Evolutionary conservation across 2,888 invertebrate species (phyloP).

Genomic region (Dolichopus griseipennis): DNA sequence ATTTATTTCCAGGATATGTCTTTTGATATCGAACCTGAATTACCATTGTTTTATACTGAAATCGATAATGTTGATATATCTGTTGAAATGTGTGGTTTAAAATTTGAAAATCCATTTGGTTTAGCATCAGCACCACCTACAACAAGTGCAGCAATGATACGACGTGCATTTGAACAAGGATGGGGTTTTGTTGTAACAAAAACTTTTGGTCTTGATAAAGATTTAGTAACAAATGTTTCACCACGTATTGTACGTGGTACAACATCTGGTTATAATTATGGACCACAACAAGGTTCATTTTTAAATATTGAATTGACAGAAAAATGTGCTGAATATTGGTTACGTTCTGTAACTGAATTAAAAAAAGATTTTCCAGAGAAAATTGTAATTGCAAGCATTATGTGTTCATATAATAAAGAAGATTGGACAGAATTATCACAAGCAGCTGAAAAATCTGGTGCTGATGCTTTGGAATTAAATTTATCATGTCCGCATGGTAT

Average conservation of each 20-base stretch:
- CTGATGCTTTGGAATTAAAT: constrained; percentile 93
- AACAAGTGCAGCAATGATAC: constrained; percentile 89
- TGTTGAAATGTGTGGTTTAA: constrained; percentile 85
- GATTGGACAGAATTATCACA: constrained; percentile 83
- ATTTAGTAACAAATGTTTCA: constrained; percentile 92
- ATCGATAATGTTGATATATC: constrained; percentile 92
- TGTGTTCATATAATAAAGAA: constrained; percentile 76
- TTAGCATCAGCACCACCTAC: constrained; percentile 95
- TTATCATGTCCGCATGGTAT: constrained; percentile 98
- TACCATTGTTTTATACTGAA: constrained; percentile 87
- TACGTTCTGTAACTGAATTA: constrained; percentile 73
- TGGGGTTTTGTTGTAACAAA: constrained; percentile 99
- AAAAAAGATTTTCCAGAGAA: constrained; percentile 87
- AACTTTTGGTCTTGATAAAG: constrained; percentile 93
- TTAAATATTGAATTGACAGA: constrained; percentile 97
- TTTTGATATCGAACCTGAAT: constrained; percentile 55
- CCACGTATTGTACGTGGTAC: constrained; percentile 92
- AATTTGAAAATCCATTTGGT: constrained; percentile 94
- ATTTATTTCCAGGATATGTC: constrained; percentile 48
- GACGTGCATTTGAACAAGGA: constrained; percentile 88
- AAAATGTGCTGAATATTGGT: constrained; percentile 91
- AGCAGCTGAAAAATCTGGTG: constrained; percentile 70
- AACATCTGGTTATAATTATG: constrained; percentile 83
- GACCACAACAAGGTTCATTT: constrained; percentile 94
- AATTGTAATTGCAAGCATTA: constrained; percentile 89